These are phyloP conservation scores for Euzetes globulus DNA, from an alignment of 2,888 invertebrate species.

Conservation along the genomic window DNA sequence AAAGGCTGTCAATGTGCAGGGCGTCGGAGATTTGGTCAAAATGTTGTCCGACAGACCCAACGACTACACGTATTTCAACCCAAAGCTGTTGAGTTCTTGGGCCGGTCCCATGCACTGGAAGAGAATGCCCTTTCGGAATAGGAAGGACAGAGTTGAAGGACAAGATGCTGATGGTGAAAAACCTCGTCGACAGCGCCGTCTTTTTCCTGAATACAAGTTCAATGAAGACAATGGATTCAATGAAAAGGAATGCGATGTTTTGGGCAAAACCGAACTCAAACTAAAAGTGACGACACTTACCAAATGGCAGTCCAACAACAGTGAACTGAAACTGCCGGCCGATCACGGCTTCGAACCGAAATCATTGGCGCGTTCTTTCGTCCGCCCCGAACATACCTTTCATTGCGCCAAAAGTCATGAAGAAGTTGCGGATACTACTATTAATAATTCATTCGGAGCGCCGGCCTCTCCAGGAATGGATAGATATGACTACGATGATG, in stretches of 20 bases:
- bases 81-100: slow-evolving; percentile 55
- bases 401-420: slow-evolving; percentile 19
- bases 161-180: not conserved
- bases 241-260: not conserved
- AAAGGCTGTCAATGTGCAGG: slow-evolving; percentile 6
- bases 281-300: slow-evolving; percentile 22
- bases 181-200: slow-evolving; percentile 6
- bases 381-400: slow-evolving; percentile 10
- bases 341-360: slow-evolving; percentile 33
- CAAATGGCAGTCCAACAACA: slow-evolving; percentile 16
- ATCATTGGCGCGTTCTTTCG: slow-evolving; percentile 20
- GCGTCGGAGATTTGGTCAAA: slow-evolving; percentile 17
- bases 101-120: slow-evolving; percentile 79
- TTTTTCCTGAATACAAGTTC: not conserved
- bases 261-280: not conserved
- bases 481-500: slow-evolving; percentile 31
- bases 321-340: slow-evolving; percentile 18
- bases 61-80: slow-evolving; percentile 65
- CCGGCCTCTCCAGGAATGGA: slow-evolving; percentile 27
- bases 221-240: not conserved
- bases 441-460: not conserved
- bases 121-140: slow-evolving; percentile 49
- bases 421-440: slow-evolving; percentile 7
- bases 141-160: not conserved
- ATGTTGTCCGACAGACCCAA: slow-evolving; percentile 31